Base-by-base conservation (phyloP, 2,113 vertebrate species). In the Heliornis fulica region DNA sequence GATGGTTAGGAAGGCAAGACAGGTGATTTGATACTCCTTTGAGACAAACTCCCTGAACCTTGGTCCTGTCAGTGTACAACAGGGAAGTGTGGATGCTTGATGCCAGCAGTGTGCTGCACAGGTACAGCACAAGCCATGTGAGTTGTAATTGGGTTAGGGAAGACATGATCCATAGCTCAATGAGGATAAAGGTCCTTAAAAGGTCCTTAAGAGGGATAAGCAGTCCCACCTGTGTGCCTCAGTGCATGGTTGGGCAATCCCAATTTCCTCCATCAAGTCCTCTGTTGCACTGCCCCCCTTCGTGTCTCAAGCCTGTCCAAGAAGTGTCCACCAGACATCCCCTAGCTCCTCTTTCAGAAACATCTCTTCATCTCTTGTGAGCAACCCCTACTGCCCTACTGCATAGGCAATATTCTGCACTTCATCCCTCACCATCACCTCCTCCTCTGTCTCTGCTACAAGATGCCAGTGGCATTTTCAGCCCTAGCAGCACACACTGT, bases 391-490 rank as follows among this genome's bases (percentile, higher is more conserved):
- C 41, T 43, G 38, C 29, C 32, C 31, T 51, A n/a, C 31, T 7
- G 7, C 31, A 40, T 10, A 56, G 43, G 26, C 41, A 56, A 25
- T n/a, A n/a, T 69, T 81, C 72, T 77, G 34, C 25, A n/a, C 16
- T 68, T 74, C 43, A 43, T 72, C 34, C 50, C 41, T 92, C 88
- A 29, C 43, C 0, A 0, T 87, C 57, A 41, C 26, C 15, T 69
- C 68, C 51, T 89, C 61, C 71, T 81, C 80, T 83, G 54, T 57
- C 34, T 79, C 59, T 81, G 46, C 64, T 77, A 45, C 57, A 85
- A 69, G 85, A 51, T 61, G 71, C 72, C 70, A 54, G 70, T 64
- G 68, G 54, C 76, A 83, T 95, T 90, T 94, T 81, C 93, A 90
- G 59, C 45, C 51, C 38, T 83, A 89, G 89, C 34, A 80, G 45